These are phyloP conservation scores for Poicephalus gulielmi DNA, from an alignment of 2,113 vertebrate genomes.

Conservation along the genomic window DNA sequence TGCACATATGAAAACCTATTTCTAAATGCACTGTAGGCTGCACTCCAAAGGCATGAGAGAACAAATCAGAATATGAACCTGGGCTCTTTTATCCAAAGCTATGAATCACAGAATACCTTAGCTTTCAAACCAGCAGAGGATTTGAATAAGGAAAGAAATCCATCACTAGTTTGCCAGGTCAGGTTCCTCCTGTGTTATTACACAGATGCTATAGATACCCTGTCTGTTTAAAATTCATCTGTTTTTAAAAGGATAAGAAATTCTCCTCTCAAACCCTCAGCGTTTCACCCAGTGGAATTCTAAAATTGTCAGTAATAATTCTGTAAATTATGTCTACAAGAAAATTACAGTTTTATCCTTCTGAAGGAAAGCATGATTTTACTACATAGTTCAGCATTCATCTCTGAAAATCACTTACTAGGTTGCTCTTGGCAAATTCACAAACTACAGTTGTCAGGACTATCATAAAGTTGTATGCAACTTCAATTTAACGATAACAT, in stretches of 20 bases:
- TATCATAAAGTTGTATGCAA: constrained; percentile 83
- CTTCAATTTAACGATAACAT: constrained; percentile 91
- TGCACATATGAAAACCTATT: neutral
- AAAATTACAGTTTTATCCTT: constrained; percentile 78
- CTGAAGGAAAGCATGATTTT: constrained; percentile 73
- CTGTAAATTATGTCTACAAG: constrained; percentile 79
- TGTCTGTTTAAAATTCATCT: constrained; percentile 17
- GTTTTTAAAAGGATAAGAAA: constrained; percentile 45
- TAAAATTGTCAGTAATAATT: constrained; percentile 67
- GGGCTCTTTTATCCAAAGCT: neutral
- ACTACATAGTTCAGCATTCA: constrained; percentile 63
- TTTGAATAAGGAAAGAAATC: neutral
- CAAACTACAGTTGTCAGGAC: constrained; percentile 70
- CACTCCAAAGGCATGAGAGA: neutral
- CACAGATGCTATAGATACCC: neutral
- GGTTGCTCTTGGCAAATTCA: constrained; percentile 77
- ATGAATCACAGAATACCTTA: neutral
- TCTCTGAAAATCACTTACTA: constrained; percentile 64
- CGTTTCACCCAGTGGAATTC: constrained; percentile 42
- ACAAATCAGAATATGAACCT: neutral
- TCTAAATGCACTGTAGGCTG: neutral
- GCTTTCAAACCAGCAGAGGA: neutral
- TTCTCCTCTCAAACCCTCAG: neutral
- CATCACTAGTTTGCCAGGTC: neutral
- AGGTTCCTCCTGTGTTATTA: neutral